These are phyloP conservation scores for Prostheceraeus crozeri DNA, from an alignment of 2,888 invertebrate species.

Conservation along the genomic window DNA sequence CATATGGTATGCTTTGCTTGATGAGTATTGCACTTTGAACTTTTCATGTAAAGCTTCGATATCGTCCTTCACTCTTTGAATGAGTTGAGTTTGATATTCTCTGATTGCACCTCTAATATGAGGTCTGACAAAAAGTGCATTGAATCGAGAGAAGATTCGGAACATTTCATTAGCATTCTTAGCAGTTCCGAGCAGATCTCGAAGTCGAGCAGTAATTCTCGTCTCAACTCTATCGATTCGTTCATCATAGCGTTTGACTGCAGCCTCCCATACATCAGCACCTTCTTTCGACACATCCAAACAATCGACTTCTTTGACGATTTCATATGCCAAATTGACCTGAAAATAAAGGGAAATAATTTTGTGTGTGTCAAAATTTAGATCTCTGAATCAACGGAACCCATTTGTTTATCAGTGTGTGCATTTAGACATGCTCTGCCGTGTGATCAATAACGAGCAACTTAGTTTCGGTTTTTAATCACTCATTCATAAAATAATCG, in stretches of 20 bases:
- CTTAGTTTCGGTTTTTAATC: too few species aligned
- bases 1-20: conserved; percentile 83
- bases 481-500: too few species aligned
- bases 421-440: too few species aligned
- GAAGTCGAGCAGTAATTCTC: conserved; percentile 86
- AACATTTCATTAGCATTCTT: conserved; percentile 99
- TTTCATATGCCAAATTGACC: conserved; percentile 87
- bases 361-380: not conserved
- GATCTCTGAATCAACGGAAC: not conserved
- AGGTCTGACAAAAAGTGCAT: conserved; percentile 93
- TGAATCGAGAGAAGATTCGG: conserved; percentile 88
- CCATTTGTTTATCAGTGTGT: too few species aligned
- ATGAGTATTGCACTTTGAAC: conserved; percentile 91
- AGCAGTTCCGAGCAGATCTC: conserved; percentile 94
- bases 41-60: conserved; percentile 95
- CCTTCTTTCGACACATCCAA: conserved; percentile 93
- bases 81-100: conserved; percentile 96
- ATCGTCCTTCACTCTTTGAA: conserved; percentile 96
- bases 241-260: conserved; percentile 90
- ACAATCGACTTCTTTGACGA: conserved; percentile 95
- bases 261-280: conserved; percentile 93
- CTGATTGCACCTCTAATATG: conserved; percentile 97
- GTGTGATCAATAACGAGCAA: too few species aligned
- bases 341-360: too few species aligned
- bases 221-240: conserved; percentile 96